Base-by-base conservation (phyloP, 2,888 invertebrate genomes). In the Empis livida region DNA sequence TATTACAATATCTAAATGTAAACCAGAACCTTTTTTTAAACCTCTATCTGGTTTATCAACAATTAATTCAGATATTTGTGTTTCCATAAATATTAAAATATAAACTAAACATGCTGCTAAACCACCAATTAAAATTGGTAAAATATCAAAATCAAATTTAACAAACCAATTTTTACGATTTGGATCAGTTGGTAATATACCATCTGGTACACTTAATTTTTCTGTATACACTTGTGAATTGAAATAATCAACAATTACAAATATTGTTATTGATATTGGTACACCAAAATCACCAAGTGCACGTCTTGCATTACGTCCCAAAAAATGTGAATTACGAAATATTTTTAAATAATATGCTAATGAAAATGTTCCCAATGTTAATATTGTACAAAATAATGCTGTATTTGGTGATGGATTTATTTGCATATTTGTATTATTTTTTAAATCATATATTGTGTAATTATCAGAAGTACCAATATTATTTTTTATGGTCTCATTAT, bases 61-160 rank as follows among this genome's bases (percentile, higher is more conserved):
- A 57, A 95, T 90, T 60, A 94, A 72, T 89, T 92, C 89, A 51
- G 91, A 87, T 59, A 95, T 93, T 63, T 93, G 90, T 0, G 89
- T 89, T 70, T 95, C 94, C 83, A 94, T 87, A 71, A 93, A 94
- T 43, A 93, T 76, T 50, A 95, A 78, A 62, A 94, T 91, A 70
- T 92, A 94, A 52, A 93, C 84, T 56, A 95, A 79, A 55, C 91
- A 73, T 0, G 92, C 93, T 1, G 93, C 93, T 46, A 91, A 73
- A 23, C 76, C 75, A 58, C 89, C 81, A 15, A 83, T 84, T 58
- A 87, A 77, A 38, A 80, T 77, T 45, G 83, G 76, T 84, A 86
- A 88, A 8, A 83, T 76, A 84, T 87, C 88, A 8, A 78, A 60
- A 2, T 85, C 23, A 1, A 87, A 84, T 49, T 82, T 79, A 38